Conservation (phyloP, 2,113 vertebrate species). For the Panurus biarmicus region DNA sequence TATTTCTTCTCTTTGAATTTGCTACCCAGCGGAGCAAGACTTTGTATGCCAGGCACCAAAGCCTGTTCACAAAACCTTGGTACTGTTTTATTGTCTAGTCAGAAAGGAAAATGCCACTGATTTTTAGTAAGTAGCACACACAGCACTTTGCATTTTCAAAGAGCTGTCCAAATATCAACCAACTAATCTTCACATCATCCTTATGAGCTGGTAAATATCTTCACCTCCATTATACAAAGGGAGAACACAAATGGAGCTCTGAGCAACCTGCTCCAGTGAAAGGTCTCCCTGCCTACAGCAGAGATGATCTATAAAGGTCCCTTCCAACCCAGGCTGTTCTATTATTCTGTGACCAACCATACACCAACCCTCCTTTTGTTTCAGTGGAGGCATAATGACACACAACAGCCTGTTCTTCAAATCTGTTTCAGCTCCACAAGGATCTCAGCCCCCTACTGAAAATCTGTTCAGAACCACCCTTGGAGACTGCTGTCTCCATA, state of each 20-base stretch:
- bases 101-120: neutral
- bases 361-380: neutral
- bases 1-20: neutral
- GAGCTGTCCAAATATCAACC: neutral
- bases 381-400: neutral
- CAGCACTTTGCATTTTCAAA: neutral
- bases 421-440: neutral
- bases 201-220: neutral
- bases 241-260: neutral
- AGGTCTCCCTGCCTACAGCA: neutral
- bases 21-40: neutral
- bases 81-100: neutral
- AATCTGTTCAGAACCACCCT: neutral
- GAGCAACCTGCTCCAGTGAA: neutral
- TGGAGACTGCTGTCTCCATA: neutral
- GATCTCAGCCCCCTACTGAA: neutral
- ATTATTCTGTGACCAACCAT: neutral
- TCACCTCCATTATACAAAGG: neutral
- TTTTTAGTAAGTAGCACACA: neutral
- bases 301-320: neutral
- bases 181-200: neutral
- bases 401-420: neutral
- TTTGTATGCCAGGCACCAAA: neutral
- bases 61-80: neutral
- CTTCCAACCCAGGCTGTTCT: neutral